These are phyloP conservation scores for Eurypyga helias DNA, from an alignment of 2,113 vertebrate genomes.

Conservation along the genomic window DNA sequence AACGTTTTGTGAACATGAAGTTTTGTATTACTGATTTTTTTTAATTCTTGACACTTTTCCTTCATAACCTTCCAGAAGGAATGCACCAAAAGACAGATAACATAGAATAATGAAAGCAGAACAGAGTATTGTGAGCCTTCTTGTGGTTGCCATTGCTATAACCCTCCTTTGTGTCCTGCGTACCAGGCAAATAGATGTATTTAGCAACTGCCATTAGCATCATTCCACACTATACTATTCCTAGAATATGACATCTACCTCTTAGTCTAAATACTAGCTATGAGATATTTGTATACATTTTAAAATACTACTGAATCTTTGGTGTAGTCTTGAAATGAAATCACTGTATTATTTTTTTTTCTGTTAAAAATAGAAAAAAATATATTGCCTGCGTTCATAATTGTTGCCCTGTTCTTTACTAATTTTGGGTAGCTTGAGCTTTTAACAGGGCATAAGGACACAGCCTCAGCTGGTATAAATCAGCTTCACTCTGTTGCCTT, in stretches of 20 bases:
- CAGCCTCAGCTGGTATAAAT: slow-evolving; percentile 66
- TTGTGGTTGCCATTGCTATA: not conserved
- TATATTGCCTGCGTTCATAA: not conserved
- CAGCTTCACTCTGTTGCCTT: slow-evolving; percentile 65
- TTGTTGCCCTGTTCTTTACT: slow-evolving; percentile 23
- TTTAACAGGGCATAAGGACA: slow-evolving; percentile 6
- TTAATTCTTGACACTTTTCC: slow-evolving; percentile 42
- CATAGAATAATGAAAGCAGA: slow-evolving; percentile 44
- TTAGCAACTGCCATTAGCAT: slow-evolving; percentile 28
- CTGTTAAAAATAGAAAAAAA: not conserved
- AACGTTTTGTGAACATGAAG: not conserved
- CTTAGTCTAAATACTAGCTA: slow-evolving; percentile 79
- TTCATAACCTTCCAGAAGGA: slow-evolving; percentile 70
- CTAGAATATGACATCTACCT: slow-evolving; percentile 82
- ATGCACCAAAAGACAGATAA: slow-evolving; percentile 60
- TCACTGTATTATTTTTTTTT: not conserved
- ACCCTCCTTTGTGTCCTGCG: slow-evolving; percentile 11
- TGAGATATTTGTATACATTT: slow-evolving; percentile 74
- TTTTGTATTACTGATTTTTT: slow-evolving; percentile 50
- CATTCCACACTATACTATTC: slow-evolving; percentile 38
- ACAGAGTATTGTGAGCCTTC: slow-evolving; percentile 20
- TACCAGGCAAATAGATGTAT: slow-evolving; percentile 17
- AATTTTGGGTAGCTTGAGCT: not conserved
- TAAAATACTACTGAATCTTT: slow-evolving; percentile 15
- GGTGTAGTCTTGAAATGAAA: slow-evolving; percentile 21